phyloP scores from a whole-genome alignment of 2,888 invertebrate species.

The Clunio marinus region DNA sequence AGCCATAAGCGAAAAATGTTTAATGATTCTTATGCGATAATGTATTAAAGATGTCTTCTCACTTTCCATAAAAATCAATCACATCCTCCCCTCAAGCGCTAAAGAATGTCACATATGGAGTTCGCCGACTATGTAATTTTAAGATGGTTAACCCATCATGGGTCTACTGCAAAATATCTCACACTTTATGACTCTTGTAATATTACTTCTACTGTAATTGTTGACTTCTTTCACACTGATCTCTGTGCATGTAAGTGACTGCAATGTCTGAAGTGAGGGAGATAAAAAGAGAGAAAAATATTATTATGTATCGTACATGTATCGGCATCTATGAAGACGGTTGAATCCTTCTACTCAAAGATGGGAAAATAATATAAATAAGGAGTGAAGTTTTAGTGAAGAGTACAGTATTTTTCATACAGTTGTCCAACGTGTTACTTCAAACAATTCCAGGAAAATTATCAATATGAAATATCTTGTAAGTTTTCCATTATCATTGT shows the following conservation, averaged over 20 bases:
- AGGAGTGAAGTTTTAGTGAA: constrained; percentile 10
- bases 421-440: neutral
- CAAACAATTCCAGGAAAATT: neutral
- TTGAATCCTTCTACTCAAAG: constrained; percentile 24
- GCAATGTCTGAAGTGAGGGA: neutral
- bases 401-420: constrained; percentile 30
- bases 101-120: constrained; percentile 3
- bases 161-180: too few species aligned
- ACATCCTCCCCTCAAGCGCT: neutral
- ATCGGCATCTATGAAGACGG: constrained; percentile 24
- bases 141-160: neutral
- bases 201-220: constrained; percentile 15
- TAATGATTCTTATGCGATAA: too few species aligned
- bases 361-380: constrained; percentile 32
- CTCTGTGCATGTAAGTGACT: neutral
- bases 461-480: constrained; percentile 26
- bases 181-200: neutral
- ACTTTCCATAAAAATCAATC: neutral
- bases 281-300: constrained; percentile 18
- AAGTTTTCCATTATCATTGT: constrained; percentile 1
- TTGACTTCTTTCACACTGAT: neutral
- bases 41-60: neutral
- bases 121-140: neutral
- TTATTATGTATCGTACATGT: constrained; percentile 15
- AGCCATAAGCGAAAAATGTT: too few species aligned